These are phyloP conservation scores for Eretmochelys imbricata DNA, from an alignment of 2,113 vertebrate genomes.

Conservation along the genomic window DNA sequence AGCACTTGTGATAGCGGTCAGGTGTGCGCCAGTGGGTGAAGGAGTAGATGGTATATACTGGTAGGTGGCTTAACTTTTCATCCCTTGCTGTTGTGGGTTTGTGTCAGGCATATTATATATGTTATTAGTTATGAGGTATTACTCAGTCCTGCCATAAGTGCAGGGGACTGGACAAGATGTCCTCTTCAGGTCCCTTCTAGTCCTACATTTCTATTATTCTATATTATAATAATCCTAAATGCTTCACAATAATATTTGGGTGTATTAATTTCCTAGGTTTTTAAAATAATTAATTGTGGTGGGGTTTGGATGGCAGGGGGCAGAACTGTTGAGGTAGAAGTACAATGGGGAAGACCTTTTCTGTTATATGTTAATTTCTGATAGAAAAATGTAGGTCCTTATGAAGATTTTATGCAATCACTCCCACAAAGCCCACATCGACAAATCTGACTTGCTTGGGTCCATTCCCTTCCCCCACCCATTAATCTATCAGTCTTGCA, in stretches of 20 bases:
- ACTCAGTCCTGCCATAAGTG: neutral
- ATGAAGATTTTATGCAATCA: too few species aligned
- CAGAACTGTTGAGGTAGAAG: neutral
- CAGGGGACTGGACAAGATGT: neutral
- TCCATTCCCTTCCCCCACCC: too few species aligned
- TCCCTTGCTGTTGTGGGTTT: neutral
- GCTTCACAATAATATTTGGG: neutral
- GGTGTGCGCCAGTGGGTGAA: rapidly evolving
- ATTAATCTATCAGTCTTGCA: too few species aligned
- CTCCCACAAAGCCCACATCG: too few species aligned
- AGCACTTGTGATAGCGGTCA: neutral
- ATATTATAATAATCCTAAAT: neutral
- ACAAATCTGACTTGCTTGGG: too few species aligned
- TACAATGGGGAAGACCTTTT: too few species aligned
- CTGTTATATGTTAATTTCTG: too few species aligned
- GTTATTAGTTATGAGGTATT: neutral
- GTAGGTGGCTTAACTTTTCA: neutral
- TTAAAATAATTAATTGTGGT: rapidly evolving
- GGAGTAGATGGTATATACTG: rapidly evolving
- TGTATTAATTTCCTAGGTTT: neutral
- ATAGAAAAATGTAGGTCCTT: too few species aligned
- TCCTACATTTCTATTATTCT: neutral
- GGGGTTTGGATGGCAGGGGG: rapidly evolving
- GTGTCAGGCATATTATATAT: neutral
- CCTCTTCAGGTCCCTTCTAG: neutral